A percentile compares a stretch with the other conserved stretches of the same genome.
Evolutionary conservation across 1,140 invertebrate species (phyloP).

Genomic region (Magallana angulata): DNA sequence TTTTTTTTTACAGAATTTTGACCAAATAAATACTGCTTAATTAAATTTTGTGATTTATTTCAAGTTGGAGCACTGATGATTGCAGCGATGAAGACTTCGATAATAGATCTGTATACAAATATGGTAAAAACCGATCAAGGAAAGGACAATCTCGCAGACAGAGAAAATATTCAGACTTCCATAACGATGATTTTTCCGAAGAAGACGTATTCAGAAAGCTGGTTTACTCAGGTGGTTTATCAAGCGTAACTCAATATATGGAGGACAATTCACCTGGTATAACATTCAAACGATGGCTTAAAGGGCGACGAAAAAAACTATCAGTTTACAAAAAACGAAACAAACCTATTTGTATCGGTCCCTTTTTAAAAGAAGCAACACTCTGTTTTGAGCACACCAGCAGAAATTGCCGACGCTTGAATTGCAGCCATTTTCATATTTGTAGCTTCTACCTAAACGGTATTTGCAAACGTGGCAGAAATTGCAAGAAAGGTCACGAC

Average conservation of each 20-base stretch:
- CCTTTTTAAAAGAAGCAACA: background rate
- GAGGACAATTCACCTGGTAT: too few relatives aligned
- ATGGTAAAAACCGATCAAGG: too few relatives aligned
- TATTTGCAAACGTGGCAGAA: background rate
- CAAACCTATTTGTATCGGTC: background rate
- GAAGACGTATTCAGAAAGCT: background rate
- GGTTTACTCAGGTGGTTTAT: background rate
- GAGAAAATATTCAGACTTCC: too few relatives aligned
- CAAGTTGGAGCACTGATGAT: too few relatives aligned
- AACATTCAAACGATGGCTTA: too few relatives aligned
- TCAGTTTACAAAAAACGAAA: background rate
- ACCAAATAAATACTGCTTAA: too few relatives aligned
- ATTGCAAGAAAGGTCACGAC: background rate
- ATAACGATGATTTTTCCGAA: background rate
- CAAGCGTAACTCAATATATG: background rate
- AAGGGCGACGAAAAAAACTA: background rate
- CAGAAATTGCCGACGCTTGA: background rate
- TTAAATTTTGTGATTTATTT: too few relatives aligned
- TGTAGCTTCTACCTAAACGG: slow-evolving; percentile 17
- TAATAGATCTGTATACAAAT: too few relatives aligned
- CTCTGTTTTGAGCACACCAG: background rate
- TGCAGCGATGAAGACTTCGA: too few relatives aligned
- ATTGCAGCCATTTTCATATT: slow-evolving; percentile 9
- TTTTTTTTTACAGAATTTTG: too few relatives aligned
- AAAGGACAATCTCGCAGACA: too few relatives aligned